phyloP scores from a whole-genome alignment of 1,140 invertebrate species.

The Epicauta chinensis region DNA sequence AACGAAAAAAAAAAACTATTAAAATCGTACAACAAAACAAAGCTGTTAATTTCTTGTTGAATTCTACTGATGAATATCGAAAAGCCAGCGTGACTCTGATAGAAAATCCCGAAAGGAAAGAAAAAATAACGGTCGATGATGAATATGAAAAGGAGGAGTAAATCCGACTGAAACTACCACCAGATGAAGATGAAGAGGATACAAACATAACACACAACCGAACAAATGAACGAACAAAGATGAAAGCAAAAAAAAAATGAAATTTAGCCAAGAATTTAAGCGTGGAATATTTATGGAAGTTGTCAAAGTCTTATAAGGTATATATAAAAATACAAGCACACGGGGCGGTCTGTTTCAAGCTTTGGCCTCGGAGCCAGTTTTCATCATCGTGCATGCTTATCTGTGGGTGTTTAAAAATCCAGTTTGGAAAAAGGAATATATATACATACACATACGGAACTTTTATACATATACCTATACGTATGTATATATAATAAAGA shows the following conservation, averaged over 20 bases:
- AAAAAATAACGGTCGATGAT: no score
- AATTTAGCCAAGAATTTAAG: slow-evolving; percentile 8
- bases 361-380: slow-evolving; percentile 16
- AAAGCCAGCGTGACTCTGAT: no score
- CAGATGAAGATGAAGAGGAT: no score
- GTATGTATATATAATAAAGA: no score
- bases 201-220: no score
- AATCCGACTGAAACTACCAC: no score
- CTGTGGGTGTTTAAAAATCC: slow-evolving; percentile 24
- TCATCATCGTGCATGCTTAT: slow-evolving; percentile 20
- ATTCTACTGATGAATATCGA: no score
- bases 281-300: slow-evolving; percentile 20
- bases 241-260: slow-evolving; percentile 5
- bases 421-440: slow-evolving; percentile 24
- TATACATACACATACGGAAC: slow-evolving; percentile 2
- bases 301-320: slow-evolving; percentile 21
- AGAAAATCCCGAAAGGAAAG: no score
- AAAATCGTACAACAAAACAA: no score
- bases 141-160: no score
- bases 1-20: no score
- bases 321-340: slow-evolving; percentile 20
- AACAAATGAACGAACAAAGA: neutral
- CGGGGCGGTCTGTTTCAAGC: slow-evolving; percentile 22
- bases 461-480: neutral
- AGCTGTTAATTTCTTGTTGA: no score